Percentiles rank a stretch among this genome's conserved stretches.
These are phyloP conservation scores for Paracentrotus lividus DNA, from an alignment of 53 echinoderm and acorn worm genomes.

Conservation along the genomic window DNA sequence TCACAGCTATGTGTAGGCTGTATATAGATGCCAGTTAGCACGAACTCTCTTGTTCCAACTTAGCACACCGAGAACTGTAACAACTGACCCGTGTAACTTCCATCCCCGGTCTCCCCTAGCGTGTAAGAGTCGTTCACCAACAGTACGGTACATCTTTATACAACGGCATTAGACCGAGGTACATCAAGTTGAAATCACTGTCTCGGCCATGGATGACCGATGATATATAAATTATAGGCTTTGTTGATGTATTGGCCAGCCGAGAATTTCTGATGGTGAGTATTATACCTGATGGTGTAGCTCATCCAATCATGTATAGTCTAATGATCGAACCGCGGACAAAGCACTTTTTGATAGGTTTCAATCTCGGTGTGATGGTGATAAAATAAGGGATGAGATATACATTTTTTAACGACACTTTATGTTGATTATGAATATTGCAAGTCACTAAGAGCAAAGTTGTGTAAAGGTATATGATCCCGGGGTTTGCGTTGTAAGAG, in stretches of 20 bases:
- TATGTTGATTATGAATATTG: too few species aligned
- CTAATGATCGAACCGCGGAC: constrained; percentile 21
- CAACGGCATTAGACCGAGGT: constrained; percentile 19
- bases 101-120: too few species aligned
- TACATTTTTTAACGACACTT: too few species aligned
- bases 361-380: neutral
- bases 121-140: neutral
- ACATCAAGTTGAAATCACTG: neutral
- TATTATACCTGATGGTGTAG: constrained; percentile 32
- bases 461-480: too few species aligned
- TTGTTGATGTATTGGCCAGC: constrained; percentile 43
- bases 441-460: too few species aligned
- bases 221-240: constrained; percentile 43
- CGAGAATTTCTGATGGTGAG: neutral
- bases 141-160: neutral
- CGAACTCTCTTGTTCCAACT: too few species aligned
- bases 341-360: constrained; percentile 44
- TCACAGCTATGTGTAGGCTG: too few species aligned
- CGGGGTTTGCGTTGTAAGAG: too few species aligned
- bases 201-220: constrained; percentile 47
- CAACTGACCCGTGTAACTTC: too few species aligned
- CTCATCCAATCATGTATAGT: constrained; percentile 35
- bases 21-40: too few species aligned
- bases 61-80: too few species aligned
- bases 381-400: constrained; percentile 13